A percentile compares a stretch with the other conserved stretches of the same genome.
Evolutionary conservation across 2,888 invertebrate genomes (phyloP).

Genomic region (Saturnia pavonia): DNA sequence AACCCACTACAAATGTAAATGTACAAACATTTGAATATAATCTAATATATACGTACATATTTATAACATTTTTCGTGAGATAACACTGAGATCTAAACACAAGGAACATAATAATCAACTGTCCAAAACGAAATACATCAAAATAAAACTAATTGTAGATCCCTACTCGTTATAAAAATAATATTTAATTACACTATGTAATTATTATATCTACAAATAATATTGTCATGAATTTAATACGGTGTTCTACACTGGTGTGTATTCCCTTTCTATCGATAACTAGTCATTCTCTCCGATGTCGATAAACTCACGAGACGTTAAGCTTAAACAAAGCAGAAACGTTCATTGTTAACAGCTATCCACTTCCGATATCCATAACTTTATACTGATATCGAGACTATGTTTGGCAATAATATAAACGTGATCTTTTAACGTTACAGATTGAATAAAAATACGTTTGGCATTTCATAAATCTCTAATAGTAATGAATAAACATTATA

Average conservation of each 20-base stretch:
- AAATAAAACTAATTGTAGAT: constrained; percentile 33
- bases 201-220: constrained; percentile 51
- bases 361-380: neutral
- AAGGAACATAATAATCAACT: constrained; percentile 62
- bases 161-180: constrained; percentile 28
- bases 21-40: constrained; percentile 30
- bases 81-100: constrained; percentile 65
- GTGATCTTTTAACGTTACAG: no score
- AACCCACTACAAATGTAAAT: constrained; percentile 51
- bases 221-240: constrained; percentile 70
- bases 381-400: no score
- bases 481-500: neutral
- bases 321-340: neutral
- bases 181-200: constrained; percentile 32
- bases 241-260: constrained; percentile 29
- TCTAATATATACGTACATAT: constrained; percentile 21
- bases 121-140: constrained; percentile 46
- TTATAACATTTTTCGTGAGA: constrained; percentile 20
- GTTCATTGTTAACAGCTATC: neutral
- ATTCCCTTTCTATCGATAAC: constrained; percentile 5
- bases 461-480: neutral
- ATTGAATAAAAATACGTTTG: neutral
- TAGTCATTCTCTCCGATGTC: neutral
- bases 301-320: neutral
- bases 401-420: no score